phyloP scores from a whole-genome alignment of 2,113 vertebrate species.

The Crotophaga sulcirostris region DNA sequence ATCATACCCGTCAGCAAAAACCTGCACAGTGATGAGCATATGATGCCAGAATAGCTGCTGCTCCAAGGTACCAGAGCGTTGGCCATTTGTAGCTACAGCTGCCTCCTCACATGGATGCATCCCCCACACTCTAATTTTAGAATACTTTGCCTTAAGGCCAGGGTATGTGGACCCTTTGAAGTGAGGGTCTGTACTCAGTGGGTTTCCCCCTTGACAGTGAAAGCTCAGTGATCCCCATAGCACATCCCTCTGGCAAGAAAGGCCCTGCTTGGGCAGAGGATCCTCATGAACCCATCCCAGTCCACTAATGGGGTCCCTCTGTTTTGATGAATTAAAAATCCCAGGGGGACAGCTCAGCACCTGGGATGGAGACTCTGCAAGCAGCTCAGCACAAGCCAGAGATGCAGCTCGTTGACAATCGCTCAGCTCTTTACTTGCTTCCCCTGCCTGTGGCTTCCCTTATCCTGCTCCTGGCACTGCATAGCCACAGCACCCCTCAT shows the following conservation, averaged over 20 bases:
- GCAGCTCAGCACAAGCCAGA: accelerated
- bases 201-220: background rate
- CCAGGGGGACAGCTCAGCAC: background rate
- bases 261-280: background rate
- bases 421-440: background rate
- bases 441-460: background rate
- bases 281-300: background rate
- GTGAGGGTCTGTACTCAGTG: background rate
- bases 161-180: accelerated
- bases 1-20: conserved; percentile 53
- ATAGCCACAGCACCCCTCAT: accelerated
- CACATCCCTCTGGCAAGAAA: background rate
- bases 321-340: background rate
- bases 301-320: background rate
- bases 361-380: background rate
- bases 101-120: accelerated
- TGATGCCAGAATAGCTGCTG: accelerated
- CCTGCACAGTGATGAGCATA: background rate
- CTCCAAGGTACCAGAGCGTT: accelerated
- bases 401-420: background rate
- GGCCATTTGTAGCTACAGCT: background rate
- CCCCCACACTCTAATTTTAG: background rate
- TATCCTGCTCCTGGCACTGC: background rate
- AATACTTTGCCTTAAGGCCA: background rate
- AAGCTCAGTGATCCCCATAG: background rate